These are phyloP conservation scores for Rhombomys opimus DNA, from an alignment of 2,113 vertebrate genomes.

Conservation along the genomic window DNA sequence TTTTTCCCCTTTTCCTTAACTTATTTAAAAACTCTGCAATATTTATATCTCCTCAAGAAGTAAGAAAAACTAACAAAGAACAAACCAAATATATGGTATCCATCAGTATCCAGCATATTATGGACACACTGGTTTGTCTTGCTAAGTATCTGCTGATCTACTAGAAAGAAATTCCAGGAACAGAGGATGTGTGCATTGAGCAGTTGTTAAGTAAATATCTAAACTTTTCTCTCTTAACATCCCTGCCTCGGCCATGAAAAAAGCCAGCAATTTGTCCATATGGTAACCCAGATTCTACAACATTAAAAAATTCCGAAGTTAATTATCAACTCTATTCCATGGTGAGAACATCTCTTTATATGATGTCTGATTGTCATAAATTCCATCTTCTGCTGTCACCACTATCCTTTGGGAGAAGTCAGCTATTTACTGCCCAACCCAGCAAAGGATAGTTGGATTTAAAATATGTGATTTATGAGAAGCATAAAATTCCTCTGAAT, in stretches of 20 bases:
- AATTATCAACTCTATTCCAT: background rate
- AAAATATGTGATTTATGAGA: background rate
- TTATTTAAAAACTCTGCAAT: background rate
- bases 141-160: background rate
- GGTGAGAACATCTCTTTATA: background rate
- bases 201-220: background rate
- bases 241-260: background rate
- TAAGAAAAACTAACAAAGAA: background rate
- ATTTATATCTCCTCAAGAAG: background rate
- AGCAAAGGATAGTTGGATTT: background rate
- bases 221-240: background rate
- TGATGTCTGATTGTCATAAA: background rate
- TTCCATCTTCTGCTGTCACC: background rate
- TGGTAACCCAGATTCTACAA: background rate
- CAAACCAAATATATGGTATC: too few relatives aligned
- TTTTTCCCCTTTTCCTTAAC: background rate
- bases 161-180: background rate
- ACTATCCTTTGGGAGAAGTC: background rate
- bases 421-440: background rate
- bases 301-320: background rate
- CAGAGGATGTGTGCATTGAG: background rate
- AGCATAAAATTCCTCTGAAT: background rate
- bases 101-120: background rate
- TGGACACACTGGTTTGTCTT: background rate
- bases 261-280: background rate